Evolutionary conservation across 1,140 invertebrate species (phyloP), one percentile per base, ranked within the genome.

Genomic region (Drosophila nebulosa): DNA sequence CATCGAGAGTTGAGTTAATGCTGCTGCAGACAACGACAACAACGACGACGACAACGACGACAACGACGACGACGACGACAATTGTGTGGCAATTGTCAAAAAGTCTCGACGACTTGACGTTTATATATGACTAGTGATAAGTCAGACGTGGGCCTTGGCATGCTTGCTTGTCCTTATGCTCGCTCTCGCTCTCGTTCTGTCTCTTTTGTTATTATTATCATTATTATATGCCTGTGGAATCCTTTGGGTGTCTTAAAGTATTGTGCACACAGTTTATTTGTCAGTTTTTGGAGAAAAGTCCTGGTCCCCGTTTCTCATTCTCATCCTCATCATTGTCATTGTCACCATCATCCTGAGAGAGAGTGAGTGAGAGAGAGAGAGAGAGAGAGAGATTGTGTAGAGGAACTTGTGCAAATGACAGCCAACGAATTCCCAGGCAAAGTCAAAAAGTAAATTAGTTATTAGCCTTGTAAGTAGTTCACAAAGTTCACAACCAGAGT

Each of bases 21-120:
- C 36, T 57, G 75, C 64, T 46, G 70, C 69, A 61, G 61, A 51
- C 42, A 58, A n/a, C n/a, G 69, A 51, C 51, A 14, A 53, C 55
- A 58, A 63, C 70, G 42, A 27, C 26, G 26, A 27, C 27, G 7
- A 30, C 27, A 9, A 30, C 27, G 74, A 59, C 42, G 55, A 84
- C 61, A 56, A 79, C 61, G 56, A 53, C 52, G 60, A 63, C 70
- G 42, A 35, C 61, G 63, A 57, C 79, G 83, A 86, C 81, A 86
- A 86, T 86, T 86, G 81, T 85, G 78, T 69, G 81, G 81, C 81
- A 86, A 86, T 86, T 86, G 83, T 86, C 83, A 86, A 88, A 60
- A 86, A 81, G 81, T 86, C 80, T 66, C 71, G 68, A 59, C 72
- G 36, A 73, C 72, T 74, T 88, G 83, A 83, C 83, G 65, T 78